Conservation (phyloP, 2,888 invertebrate genomes). For the Aspidiotus destructor region DNA sequence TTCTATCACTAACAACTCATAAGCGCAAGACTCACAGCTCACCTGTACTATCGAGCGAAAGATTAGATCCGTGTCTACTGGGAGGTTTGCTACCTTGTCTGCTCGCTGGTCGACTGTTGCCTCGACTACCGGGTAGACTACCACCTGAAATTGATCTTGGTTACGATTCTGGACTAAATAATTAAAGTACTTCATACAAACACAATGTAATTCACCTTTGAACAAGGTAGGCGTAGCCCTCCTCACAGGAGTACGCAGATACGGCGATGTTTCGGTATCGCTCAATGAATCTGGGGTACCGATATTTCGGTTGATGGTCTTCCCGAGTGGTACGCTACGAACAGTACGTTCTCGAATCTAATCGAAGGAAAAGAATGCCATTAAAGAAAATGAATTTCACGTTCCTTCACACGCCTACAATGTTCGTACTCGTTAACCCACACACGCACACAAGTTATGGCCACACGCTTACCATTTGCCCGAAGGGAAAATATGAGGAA, state of each 20-base stretch:
- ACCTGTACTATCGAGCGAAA: slow-evolving; percentile 83
- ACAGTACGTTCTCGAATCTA: slow-evolving; percentile 88
- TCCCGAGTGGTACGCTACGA: slow-evolving; percentile 81
- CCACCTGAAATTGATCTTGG: slow-evolving; percentile 39
- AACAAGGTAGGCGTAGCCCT: slow-evolving; percentile 35
- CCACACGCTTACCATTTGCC: neutral
- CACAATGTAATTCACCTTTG: slow-evolving; percentile 16
- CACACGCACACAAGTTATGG: slow-evolving; percentile 5
- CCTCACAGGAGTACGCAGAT: slow-evolving; percentile 51
- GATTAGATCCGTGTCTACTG: slow-evolving; percentile 84
- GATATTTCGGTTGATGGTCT: slow-evolving; percentile 55
- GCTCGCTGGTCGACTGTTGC: slow-evolving; percentile 74
- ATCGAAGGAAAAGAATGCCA: slow-evolving; percentile 4
- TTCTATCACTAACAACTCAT: neutral
- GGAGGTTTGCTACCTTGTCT: slow-evolving; percentile 84
- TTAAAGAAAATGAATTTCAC: neutral
- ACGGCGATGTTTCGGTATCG: slow-evolving; percentile 70
- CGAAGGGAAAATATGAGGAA: neutral
- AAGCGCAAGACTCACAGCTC: slow-evolving; percentile 35
- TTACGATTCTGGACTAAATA: neutral
- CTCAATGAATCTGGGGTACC: slow-evolving; percentile 82
- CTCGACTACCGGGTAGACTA: slow-evolving; percentile 58
- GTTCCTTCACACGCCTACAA: too few relatives aligned
- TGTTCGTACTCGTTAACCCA: neutral
- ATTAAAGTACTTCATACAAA: slow-evolving; percentile 35